Evolutionary conservation across 2,888 invertebrate genomes (phyloP), one percentile per base, ranked within the genome.

Genomic region (Rhodophaea formosa): DNA sequence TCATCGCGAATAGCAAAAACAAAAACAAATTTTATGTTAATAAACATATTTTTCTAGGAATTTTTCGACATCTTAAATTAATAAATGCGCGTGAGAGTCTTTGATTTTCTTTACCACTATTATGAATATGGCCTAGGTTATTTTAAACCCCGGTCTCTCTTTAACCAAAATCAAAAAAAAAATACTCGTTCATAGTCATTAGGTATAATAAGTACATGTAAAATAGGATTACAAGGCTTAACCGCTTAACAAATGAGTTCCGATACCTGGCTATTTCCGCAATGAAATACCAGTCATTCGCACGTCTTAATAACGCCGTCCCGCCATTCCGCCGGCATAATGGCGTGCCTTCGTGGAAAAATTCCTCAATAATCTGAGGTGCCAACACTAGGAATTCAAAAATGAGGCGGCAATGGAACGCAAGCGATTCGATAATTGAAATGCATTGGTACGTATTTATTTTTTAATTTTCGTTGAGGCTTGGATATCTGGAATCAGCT

Each of bases 291-390:
- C 70, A 16, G 65, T 64, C 73, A 67, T 72, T 69, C 72, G 64
- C 62, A 59, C 64, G 60, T 72, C 82, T 83, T 77, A 86, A 88
- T 88, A 85, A 79, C 72, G 70, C 39, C 60, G 76, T 76, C 71
- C 75, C 63, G 71, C 70, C 65, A 51, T 51, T 62, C 70, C 58
- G 65, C 64, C 71, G 51, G 72, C 73, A 87, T 88, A 88, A 88
- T 88, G 74, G 87, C 68, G 82, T 86, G 74, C 88, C 87, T 72
- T 80, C 72, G 84, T 70, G 84, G 77, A 83, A 86, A 86, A 83
- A 87, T 86, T 80, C 75, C 81, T 70, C 76, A 82, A 84, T 80
- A 81, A 80, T 77, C 69, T 72, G 69, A 77, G 77, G 76, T 77
- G 75, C 75, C 72, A 77, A 65, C 73, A 73, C 80, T 81, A 74